These are phyloP conservation scores for Meloidogyne hapla DNA, from an alignment of 1,140 invertebrate species.

Conservation along the genomic window DNA sequence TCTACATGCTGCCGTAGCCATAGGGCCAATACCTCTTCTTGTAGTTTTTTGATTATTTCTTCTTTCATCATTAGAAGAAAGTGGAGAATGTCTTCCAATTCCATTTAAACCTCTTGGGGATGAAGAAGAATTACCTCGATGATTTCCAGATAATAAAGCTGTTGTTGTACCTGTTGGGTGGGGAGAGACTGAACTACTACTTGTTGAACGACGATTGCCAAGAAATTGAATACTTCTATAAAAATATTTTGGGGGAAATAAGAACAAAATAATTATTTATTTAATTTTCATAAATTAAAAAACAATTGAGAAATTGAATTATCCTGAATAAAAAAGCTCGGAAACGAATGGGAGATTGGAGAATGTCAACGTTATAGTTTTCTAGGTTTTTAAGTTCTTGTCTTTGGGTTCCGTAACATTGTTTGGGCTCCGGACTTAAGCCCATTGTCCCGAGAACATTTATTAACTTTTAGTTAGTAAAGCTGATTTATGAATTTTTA, in stretches of 20 bases:
- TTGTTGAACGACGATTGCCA: neutral
- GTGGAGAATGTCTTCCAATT: neutral
- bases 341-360: too few species aligned
- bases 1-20: neutral
- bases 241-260: neutral
- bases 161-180: neutral
- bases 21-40: neutral
- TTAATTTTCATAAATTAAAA: too few species aligned
- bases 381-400: too few species aligned
- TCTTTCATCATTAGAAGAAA: neutral
- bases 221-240: neutral
- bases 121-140: neutral
- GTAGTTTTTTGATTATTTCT: neutral
- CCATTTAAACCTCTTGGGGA: neutral
- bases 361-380: too few species aligned
- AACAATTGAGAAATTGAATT: too few species aligned
- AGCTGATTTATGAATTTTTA: too few species aligned
- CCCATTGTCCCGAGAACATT: too few species aligned
- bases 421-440: too few species aligned
- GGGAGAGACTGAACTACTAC: neutral
- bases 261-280: too few species aligned
- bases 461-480: too few species aligned
- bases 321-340: too few species aligned
- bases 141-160: conserved; percentile 1
- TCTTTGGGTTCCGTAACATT: too few species aligned